Percentiles rank a stretch among this genome's conserved stretches.
phyloP scores from a whole-genome alignment of 1,140 invertebrate species.

The Lanistes nyassanus region DNA sequence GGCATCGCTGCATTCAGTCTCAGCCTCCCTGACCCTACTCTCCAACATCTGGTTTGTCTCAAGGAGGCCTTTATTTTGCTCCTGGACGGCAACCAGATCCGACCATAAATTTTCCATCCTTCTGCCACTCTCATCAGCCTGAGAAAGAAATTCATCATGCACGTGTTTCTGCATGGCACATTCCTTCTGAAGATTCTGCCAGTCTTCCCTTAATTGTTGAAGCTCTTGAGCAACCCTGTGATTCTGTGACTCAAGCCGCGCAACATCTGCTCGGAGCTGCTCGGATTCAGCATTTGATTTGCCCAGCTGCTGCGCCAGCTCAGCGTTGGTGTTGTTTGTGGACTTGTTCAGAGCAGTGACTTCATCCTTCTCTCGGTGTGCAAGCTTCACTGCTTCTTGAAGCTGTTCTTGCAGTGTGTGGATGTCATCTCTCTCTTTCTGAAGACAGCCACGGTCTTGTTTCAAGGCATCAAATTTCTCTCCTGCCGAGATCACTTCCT shows the following conservation, averaged over 20 bases:
- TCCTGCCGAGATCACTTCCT: too few species aligned
- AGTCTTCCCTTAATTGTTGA: too few species aligned
- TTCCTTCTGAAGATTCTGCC: too few species aligned
- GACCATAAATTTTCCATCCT: too few species aligned
- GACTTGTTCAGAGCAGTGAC: background rate
- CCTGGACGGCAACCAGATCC: background rate
- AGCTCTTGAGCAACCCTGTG: too few species aligned
- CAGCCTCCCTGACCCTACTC: background rate
- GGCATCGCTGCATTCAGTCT: background rate
- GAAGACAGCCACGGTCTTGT: background rate
- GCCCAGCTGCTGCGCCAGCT: background rate
- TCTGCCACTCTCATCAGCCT: too few species aligned
- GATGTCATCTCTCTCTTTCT: background rate
- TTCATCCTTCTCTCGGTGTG: slow-evolving; percentile 4
- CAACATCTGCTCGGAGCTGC: background rate
- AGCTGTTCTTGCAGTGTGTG: background rate
- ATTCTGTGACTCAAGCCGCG: background rate
- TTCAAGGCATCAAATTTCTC: background rate
- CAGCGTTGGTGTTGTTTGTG: background rate
- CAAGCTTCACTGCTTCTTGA: background rate
- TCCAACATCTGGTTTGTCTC: slow-evolving; percentile 7
- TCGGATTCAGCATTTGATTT: background rate
- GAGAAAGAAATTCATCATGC: too few species aligned
- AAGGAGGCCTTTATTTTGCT: background rate
- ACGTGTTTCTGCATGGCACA: too few species aligned